These are phyloP conservation scores for Zosterops borbonicus DNA, from an alignment of 2,113 vertebrate genomes.

Conservation along the genomic window DNA sequence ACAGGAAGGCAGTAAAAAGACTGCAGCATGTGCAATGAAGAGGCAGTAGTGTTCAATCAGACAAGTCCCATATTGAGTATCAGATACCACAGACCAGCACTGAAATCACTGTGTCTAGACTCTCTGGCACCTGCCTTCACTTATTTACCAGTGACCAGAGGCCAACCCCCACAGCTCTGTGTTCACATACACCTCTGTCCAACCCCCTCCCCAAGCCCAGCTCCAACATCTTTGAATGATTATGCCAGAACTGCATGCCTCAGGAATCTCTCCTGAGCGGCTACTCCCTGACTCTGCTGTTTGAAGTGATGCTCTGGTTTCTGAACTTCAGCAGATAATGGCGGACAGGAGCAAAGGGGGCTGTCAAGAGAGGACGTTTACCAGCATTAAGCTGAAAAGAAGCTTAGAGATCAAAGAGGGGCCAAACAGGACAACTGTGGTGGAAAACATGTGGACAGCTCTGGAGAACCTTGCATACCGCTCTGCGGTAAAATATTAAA, in stretches of 20 bases:
- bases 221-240: slow-evolving; percentile 87
- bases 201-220: slow-evolving; percentile 52
- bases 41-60: slow-evolving; percentile 87
- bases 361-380: slow-evolving; percentile 79
- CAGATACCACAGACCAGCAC: slow-evolving; percentile 91
- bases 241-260: slow-evolving; percentile 80
- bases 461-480: slow-evolving; percentile 64
- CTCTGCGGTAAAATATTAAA: slow-evolving; percentile 79
- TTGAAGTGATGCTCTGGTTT: slow-evolving; percentile 86
- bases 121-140: slow-evolving; percentile 99
- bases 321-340: slow-evolving; percentile 83
- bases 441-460: slow-evolving; percentile 75
- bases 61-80: slow-evolving; percentile 91
- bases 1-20: slow-evolving; percentile 87
- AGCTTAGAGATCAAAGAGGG: slow-evolving; percentile 79
- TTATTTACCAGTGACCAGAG: slow-evolving; percentile 94
- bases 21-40: slow-evolving; percentile 78
- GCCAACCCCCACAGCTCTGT: slow-evolving; percentile 81
- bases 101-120: slow-evolving; percentile 98
- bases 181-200: slow-evolving; percentile 74
- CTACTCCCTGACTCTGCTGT: slow-evolving; percentile 76
- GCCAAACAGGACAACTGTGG: slow-evolving; percentile 69
- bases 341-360: slow-evolving; percentile 79
- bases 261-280: slow-evolving; percentile 79
- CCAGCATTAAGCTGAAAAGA: slow-evolving; percentile 78